A percentile compares a stretch with the other conserved stretches of the same genome.
phyloP scores from a whole-genome alignment of 2,113 vertebrate genomes.

The Corythornis cristatus region DNA sequence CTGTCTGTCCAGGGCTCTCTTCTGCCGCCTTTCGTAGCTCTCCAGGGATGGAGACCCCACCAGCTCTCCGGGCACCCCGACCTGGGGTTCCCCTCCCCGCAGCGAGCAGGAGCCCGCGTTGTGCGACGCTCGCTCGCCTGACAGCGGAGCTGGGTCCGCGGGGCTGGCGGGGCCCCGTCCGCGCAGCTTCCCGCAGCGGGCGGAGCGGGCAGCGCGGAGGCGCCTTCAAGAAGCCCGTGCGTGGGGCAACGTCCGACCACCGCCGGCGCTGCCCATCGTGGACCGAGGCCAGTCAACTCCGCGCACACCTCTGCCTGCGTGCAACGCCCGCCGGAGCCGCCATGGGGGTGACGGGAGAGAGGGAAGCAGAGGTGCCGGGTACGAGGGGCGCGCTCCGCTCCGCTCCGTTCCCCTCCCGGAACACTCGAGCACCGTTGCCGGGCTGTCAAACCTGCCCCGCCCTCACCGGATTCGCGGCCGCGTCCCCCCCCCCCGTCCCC shows the following conservation, averaged over 20 bases:
- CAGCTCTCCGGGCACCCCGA: background rate
- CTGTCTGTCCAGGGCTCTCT: background rate
- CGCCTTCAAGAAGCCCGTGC: background rate
- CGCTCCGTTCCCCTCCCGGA: background rate
- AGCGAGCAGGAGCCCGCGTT: too few species aligned
- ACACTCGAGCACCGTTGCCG: background rate
- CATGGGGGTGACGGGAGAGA: background rate
- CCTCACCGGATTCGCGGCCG: background rate
- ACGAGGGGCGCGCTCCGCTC: background rate
- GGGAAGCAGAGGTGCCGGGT: background rate
- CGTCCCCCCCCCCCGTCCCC: background rate
- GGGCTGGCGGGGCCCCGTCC: too few species aligned
- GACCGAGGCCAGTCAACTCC: rapidly evolving
- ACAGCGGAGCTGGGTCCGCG: background rate
- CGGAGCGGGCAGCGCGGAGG: background rate
- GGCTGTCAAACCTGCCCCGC: background rate
- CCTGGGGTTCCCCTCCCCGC: background rate
- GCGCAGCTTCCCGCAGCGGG: background rate
- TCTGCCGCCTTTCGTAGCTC: background rate
- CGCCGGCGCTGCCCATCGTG: background rate
- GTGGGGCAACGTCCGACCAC: background rate
- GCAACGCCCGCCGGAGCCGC: background rate
- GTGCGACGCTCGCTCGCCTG: background rate
- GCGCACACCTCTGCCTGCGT: background rate
- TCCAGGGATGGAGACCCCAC: background rate